Base-by-base conservation (phyloP, 2,797 vertebrate species). In the Spinus olivaceus region DNA sequence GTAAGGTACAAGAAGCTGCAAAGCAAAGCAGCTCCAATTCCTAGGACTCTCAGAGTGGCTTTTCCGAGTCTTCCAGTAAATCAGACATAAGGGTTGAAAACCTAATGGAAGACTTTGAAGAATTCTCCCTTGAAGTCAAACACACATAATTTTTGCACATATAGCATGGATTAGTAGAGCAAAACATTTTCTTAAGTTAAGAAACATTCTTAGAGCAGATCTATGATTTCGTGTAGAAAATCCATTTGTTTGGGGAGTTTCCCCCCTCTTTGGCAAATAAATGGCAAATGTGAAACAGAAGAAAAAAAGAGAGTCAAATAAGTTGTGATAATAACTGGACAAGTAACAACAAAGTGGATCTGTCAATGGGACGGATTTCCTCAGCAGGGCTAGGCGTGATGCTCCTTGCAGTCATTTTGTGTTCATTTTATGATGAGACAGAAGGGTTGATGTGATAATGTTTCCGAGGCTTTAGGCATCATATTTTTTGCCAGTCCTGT, bases 401-500 rank as follows among this genome's bases (percentile, higher is more conserved):
- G 76, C 78, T 88, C 56, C 77, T 91, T 94, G 74, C 24, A 33
- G 82, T 94, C 69, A 86, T 77, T 74, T 89, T 51, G 76, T 91
- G 57, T 86, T 89, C 44, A 49, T 78, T 90, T 93, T 50, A 74
- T 88, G 90, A 94, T 71, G 94, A 96, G 94, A 92, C 86, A 70
- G 86, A 90, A 93, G 74, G 35, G 63, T 56, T 90, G 94, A 92
- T 84, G 74, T 60, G 59, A 86, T 86, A 92, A 90, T 59, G 76
- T 88, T 95, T 69, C 86, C 41, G 61, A 76, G 81, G 79, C 73
- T 97, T 98, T 98, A 99, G 90, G 99, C 99, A 9, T 99, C 99
- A 4, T 99, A 99, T 97, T 99, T 99, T 98, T 99, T 99, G 94
- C 99, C 99, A 71, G 98, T 99, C 98, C 99, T 98, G 98, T 99